phyloP scores from a whole-genome alignment of 2,797 vertebrate genomes.

The Poeciliopsis presidionis region DNA sequence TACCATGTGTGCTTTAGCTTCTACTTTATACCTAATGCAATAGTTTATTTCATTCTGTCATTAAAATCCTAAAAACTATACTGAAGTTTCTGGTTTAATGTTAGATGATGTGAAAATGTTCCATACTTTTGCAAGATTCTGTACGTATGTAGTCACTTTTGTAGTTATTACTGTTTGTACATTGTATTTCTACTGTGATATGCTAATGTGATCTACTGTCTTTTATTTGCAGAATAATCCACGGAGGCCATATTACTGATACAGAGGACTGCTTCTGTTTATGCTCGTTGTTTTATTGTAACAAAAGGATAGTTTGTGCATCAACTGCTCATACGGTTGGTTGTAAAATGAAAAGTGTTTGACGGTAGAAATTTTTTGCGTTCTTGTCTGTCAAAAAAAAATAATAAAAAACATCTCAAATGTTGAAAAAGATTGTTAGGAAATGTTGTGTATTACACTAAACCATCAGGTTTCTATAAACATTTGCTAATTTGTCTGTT shows the following conservation, averaged over 20 bases:
- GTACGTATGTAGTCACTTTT: background rate
- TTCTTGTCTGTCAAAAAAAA: conserved; percentile 9
- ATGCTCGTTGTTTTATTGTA: conserved; percentile 29
- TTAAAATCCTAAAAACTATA: background rate
- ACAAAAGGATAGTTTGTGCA: conserved; percentile 30
- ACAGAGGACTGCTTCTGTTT: conserved; percentile 33
- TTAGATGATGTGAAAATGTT: background rate
- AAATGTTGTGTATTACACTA: conserved; percentile 19
- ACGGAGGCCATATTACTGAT: conserved; percentile 95
- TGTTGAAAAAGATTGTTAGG: background rate
- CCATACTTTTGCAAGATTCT: background rate
- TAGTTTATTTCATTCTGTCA: background rate
- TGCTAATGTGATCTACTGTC: conserved; percentile 7
- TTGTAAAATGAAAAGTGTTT: conserved; percentile 46
- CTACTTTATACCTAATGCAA: background rate
- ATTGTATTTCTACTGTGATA: background rate
- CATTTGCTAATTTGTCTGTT: conserved; percentile 22
- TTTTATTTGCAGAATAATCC: conserved; percentile 90
- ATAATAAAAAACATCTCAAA: conserved; percentile 4
- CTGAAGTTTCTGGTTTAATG: background rate
- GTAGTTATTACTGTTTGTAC: background rate
- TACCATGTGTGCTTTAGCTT: background rate
- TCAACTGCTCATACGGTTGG: conserved; percentile 18
- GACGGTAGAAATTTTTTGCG: conserved; percentile 26
- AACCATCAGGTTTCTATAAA: conserved; percentile 19